Conservation (phyloP, 2,888 invertebrate genomes). For the Acanthoscelides obtectus region DNA sequence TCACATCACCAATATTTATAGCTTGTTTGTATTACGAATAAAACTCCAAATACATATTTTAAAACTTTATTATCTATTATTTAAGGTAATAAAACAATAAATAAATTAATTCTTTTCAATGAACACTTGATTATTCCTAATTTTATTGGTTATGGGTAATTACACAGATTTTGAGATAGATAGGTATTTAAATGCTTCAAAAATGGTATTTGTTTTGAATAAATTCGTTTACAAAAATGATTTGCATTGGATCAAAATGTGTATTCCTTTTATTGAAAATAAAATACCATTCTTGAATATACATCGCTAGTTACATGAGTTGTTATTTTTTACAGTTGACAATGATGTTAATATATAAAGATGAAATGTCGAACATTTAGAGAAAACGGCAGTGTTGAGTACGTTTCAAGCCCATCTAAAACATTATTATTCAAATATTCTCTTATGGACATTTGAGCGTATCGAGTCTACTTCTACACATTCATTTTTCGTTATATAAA, state of each 20-base stretch:
- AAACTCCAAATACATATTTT: background rate
- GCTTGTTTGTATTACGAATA: background rate
- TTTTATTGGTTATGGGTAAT: slow-evolving; percentile 1
- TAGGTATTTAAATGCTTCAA: background rate
- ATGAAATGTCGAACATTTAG: slow-evolving; percentile 32
- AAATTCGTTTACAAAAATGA: background rate
- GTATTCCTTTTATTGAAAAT: background rate
- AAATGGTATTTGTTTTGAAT: background rate
- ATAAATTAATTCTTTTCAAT: background rate
- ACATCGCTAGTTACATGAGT: background rate
- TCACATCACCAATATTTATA: no score
- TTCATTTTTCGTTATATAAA: slow-evolving; percentile 6
- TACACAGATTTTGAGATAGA: slow-evolving; percentile 1
- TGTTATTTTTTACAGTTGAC: background rate
- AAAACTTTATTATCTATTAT: background rate
- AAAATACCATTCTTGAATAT: background rate
- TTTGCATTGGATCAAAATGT: background rate
- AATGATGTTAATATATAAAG: background rate
- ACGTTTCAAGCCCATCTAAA: slow-evolving; percentile 40
- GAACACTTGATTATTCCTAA: background rate
- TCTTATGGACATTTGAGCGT: slow-evolving; percentile 38
- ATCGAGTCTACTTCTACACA: slow-evolving; percentile 21
- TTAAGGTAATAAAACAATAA: background rate
- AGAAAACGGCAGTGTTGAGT: slow-evolving; percentile 45
- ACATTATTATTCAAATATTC: slow-evolving; percentile 25